Base-by-base conservation (phyloP, 2,113 vertebrate genomes). In the Rostratula benghalensis region DNA sequence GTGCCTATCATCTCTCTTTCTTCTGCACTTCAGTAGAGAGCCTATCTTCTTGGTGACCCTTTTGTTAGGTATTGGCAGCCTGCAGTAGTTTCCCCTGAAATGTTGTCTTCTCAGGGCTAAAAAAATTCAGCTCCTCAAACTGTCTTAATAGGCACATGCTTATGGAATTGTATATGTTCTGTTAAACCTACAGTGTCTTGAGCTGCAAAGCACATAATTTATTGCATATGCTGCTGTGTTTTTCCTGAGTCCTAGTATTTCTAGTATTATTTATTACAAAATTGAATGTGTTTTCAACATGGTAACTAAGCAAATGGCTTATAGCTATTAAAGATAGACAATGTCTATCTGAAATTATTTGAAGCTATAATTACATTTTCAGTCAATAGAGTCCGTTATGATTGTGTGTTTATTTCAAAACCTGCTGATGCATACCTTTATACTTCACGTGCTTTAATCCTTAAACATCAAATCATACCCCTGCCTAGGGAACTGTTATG, bases 111-210 rank as follows among this genome's bases (percentile, higher is more conserved):
- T 67, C 1, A 0, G 22, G 20, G 5, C 10, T 70, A 25, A 93
- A 51, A 83, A 43, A 24, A 1, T 1, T 4, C 0, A 0, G 10
- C 78, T 21, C 2, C 7, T 89, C 37, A 64, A 6, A 27, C 33
- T 74, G 50, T 43, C 39, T 68, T 90, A 11, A 13, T 15, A 51
- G 37, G 27, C 23, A 64, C 1, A 1, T 31, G 2, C 13, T 67
- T 84, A 35, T 12, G 30, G 39, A 51, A 68, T 94, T 77, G 27
- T 51, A 5, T 53, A 11, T 69, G 11, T 88, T 60, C 28, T 63
- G 23, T 50, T 81, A 41, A 19, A 76, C 20, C 28, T 93, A 9
- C 67, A 90, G 17, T 41, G 11, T 93, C 81, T 20, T 50, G 21
- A 87, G 37, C 74, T 93, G 68, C 68, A 54, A 89, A 83, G 19